These are phyloP conservation scores for Cydia strobilella DNA, from an alignment of 1,140 invertebrate genomes.

Conservation along the genomic window DNA sequence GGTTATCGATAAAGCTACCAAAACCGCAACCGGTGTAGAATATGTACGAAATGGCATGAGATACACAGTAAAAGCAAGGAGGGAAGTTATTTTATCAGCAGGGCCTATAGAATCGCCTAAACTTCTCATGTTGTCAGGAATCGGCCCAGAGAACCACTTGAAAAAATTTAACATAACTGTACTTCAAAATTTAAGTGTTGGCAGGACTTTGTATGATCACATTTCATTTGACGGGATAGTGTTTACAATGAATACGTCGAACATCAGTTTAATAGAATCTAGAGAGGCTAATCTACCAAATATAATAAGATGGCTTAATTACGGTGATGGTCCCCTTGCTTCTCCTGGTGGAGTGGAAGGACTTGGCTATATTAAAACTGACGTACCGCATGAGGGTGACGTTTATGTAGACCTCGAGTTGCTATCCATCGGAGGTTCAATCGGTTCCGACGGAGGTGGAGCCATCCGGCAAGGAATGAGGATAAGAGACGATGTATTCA, in stretches of 20 bases:
- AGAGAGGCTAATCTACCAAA: slow-evolving; percentile 73
- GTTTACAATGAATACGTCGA: slow-evolving; percentile 80
- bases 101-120: slow-evolving; percentile 90
- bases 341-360: slow-evolving; percentile 83
- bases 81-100: slow-evolving; percentile 86
- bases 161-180: slow-evolving; percentile 84
- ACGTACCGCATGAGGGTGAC: slow-evolving; percentile 76
- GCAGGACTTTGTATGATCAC: slow-evolving; percentile 87
- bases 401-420: slow-evolving; percentile 84
- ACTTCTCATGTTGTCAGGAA: slow-evolving; percentile 89
- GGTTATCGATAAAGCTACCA: slow-evolving; percentile 80
- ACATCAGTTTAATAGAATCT: slow-evolving; percentile 69
- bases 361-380: slow-evolving; percentile 83
- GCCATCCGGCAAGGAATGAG: slow-evolving; percentile 80
- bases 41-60: slow-evolving; percentile 77
- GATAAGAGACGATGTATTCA: slow-evolving; percentile 81
- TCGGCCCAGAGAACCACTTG: slow-evolving; percentile 86
- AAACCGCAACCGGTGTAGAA: slow-evolving; percentile 83
- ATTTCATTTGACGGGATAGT: slow-evolving; percentile 84
- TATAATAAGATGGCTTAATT: slow-evolving; percentile 73
- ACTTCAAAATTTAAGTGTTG: slow-evolving; percentile 85
- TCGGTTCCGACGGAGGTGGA: slow-evolving; percentile 84
- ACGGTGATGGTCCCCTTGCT: slow-evolving; percentile 79
- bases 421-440: slow-evolving; percentile 77
- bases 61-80: slow-evolving; percentile 80